Evolutionary conservation across 92 coral and sea anemone genomes (phyloP).

Genomic region (Umimayanthus chanpuru): DNA sequence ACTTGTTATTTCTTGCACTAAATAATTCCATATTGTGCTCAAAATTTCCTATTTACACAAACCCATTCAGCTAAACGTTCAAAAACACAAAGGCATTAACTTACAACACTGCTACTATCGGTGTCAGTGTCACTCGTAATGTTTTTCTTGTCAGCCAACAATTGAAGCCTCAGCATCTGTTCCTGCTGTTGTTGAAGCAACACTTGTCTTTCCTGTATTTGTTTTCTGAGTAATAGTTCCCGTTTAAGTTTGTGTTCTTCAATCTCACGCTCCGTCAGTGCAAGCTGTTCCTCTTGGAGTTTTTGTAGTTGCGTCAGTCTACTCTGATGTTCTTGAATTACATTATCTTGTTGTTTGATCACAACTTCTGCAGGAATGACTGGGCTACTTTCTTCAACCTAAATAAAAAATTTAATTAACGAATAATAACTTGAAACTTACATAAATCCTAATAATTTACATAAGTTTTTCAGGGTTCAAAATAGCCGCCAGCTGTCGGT

Average conservation of each 20-base stretch:
- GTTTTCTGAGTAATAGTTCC: conserved; percentile 86
- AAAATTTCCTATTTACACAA: too few relatives aligned
- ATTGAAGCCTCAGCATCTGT: conserved; percentile 64
- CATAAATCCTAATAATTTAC: too few relatives aligned
- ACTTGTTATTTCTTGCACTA: too few relatives aligned
- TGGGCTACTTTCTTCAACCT: conserved; percentile 55
- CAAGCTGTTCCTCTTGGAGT: conserved; percentile 85
- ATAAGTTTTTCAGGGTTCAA: too few relatives aligned
- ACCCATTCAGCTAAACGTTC: too few relatives aligned
- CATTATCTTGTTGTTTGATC: conserved; percentile 51
- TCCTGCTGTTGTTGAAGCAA: conserved; percentile 85
- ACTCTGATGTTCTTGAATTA: conserved; percentile 71
- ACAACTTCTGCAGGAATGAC: conserved; percentile 37
- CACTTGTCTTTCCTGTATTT: conserved; percentile 81
- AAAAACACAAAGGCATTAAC: neutral
- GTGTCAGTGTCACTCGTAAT: conserved; percentile 31
- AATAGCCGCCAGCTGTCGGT: too few relatives aligned
- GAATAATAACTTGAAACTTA: neutral
- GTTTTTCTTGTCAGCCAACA: conserved; percentile 45
- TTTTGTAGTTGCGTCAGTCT: conserved; percentile 73
- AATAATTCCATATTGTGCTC: too few relatives aligned
- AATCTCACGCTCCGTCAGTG: conserved; percentile 84
- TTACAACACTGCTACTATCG: conserved; percentile 29
- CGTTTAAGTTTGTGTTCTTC: conserved; percentile 92
- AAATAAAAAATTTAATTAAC: neutral